Percentiles rank a stretch among this genome's conserved stretches.
These are phyloP conservation scores for Tadarida brasiliensis DNA, from an alignment of 2,797 vertebrate genomes.

Conservation along the genomic window DNA sequence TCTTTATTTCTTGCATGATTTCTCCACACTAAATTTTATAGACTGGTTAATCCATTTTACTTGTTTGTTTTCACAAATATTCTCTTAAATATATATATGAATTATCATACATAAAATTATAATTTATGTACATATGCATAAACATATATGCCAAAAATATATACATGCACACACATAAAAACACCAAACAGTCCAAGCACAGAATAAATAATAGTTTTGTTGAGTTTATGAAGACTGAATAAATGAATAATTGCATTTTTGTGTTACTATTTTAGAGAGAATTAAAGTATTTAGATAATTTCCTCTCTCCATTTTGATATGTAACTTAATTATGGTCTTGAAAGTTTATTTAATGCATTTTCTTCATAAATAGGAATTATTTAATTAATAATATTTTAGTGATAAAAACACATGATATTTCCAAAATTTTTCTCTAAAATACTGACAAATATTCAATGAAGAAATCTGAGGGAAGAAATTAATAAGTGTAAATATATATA, in stretches of 20 bases:
- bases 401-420: slow-evolving; percentile 2
- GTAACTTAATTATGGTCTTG: background rate
- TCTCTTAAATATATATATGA: background rate
- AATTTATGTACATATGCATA: background rate
- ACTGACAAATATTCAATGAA: slow-evolving; percentile 23
- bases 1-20: slow-evolving; percentile 18
- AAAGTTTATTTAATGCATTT: background rate
- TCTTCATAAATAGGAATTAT: slow-evolving; percentile 51
- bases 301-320: slow-evolving; percentile 46
- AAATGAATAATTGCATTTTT: slow-evolving; percentile 45
- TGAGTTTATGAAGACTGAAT: slow-evolving; percentile 36
- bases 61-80: slow-evolving; percentile 51
- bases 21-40: slow-evolving; percentile 5
- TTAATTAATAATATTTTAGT: slow-evolving; percentile 28
- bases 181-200: background rate
- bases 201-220: slow-evolving; percentile 7
- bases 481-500: background rate
- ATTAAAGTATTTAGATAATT: slow-evolving; percentile 55
- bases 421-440: slow-evolving; percentile 59
- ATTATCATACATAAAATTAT: background rate
- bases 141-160: slow-evolving; percentile 23
- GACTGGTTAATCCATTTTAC: background rate
- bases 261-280: background rate
- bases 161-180: background rate
- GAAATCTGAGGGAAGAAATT: slow-evolving; percentile 1